phyloP scores from a whole-genome alignment of 2,113 vertebrate species.

The Oriolus oriolus region DNA sequence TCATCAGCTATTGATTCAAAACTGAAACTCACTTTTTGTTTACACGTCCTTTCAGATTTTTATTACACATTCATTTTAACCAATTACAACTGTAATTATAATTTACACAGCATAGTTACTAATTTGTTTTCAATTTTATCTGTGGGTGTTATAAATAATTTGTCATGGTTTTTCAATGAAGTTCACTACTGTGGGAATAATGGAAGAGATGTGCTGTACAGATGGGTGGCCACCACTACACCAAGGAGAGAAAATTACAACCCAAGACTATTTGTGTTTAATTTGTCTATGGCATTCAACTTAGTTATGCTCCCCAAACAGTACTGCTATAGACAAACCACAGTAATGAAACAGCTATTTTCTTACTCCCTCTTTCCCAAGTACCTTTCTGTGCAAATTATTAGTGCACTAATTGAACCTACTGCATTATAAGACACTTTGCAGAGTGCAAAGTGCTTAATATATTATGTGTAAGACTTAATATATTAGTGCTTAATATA shows the following conservation, averaged over 20 bases:
- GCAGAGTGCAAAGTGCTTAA: not conserved
- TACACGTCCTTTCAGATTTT: slow-evolving; percentile 19
- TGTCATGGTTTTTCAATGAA: not conserved
- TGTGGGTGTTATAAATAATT: not conserved
- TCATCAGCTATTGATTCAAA: slow-evolving; percentile 29
- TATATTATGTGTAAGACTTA: not conserved
- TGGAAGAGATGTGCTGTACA: not conserved
- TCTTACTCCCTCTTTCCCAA: not conserved
- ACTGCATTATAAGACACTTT: not conserved
- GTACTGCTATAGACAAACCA: not conserved
- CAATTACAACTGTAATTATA: slow-evolving; percentile 41
- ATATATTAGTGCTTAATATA: not conserved
- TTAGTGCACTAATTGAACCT: not conserved
- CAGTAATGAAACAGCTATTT: not conserved
- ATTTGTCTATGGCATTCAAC: not conserved
- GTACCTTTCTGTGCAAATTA: not conserved
- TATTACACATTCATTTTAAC: slow-evolving; percentile 28
- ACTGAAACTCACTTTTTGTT: slow-evolving; percentile 35
- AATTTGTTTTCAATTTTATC: slow-evolving; percentile 22
- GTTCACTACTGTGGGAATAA: not conserved
- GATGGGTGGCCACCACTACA: not conserved
- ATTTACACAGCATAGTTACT: slow-evolving; percentile 1
- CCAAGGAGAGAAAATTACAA: not conserved
- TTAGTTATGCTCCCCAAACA: not conserved
- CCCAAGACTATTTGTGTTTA: not conserved